Conservation (phyloP, 2,113 vertebrate species). For the Lophotis ruficrista region DNA sequence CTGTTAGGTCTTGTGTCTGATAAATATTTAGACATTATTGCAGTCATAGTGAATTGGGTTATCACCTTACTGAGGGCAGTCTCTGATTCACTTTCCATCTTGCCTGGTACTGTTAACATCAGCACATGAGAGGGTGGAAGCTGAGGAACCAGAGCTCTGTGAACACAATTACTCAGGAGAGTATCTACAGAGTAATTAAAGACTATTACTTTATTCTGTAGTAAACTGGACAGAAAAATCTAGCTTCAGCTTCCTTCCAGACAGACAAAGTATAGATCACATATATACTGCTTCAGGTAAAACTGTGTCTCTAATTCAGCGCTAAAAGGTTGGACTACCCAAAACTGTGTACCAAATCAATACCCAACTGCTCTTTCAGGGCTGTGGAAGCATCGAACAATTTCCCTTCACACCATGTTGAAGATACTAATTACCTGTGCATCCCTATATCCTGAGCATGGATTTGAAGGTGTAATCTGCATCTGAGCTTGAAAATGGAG, state of each 20-base stretch:
- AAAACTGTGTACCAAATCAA: neutral
- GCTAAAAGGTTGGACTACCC: neutral
- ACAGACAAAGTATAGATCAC: neutral
- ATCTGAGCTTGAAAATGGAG: neutral
- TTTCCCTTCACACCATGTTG: neutral
- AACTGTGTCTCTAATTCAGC: neutral
- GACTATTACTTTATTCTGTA: neutral
- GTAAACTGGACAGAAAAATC: neutral
- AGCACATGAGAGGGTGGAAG: neutral
- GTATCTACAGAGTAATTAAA: neutral
- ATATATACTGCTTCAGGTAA: neutral
- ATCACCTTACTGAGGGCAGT: neutral
- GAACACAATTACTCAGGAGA: neutral
- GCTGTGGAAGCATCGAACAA: neutral
- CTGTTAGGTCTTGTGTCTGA: neutral
- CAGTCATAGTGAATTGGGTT: neutral
- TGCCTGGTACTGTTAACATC: neutral
- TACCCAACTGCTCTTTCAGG: neutral
- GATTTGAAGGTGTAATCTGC: neutral
- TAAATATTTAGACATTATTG: constrained; percentile 3
- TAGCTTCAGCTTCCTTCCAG: neutral
- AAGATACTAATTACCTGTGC: neutral
- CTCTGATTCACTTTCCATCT: neutral
- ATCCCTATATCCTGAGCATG: neutral
- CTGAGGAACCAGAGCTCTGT: neutral